phyloP scores from a whole-genome alignment of 2,797 vertebrate species.

The Carduelis carduelis region DNA sequence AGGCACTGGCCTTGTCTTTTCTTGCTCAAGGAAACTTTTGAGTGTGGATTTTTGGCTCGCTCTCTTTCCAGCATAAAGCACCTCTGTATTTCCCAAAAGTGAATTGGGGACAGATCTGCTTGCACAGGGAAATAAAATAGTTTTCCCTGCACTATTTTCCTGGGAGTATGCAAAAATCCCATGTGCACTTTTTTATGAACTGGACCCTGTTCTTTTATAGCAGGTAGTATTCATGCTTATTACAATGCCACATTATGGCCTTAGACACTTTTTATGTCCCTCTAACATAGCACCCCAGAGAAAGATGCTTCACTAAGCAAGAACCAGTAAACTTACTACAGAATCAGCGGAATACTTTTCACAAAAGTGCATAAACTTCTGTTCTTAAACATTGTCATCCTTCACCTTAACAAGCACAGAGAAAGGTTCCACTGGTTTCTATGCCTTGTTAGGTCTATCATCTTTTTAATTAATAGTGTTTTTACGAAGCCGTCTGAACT shows the following conservation, averaged over 20 bases:
- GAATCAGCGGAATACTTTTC: constrained; percentile 33
- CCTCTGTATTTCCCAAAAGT: constrained; percentile 33
- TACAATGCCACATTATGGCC: constrained; percentile 62
- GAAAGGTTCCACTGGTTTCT: constrained; percentile 82
- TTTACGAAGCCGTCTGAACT: constrained; percentile 98
- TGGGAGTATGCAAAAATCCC: constrained; percentile 60
- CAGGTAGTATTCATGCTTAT: constrained; percentile 56
- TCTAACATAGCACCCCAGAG: constrained; percentile 63
- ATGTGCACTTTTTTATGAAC: constrained; percentile 70
- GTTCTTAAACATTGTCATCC: constrained; percentile 70
- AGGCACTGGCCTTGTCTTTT: not conserved
- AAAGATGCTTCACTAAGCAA: constrained; percentile 60
- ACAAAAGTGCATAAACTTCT: constrained; percentile 64
- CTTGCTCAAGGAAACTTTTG: not conserved
- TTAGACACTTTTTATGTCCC: constrained; percentile 54
- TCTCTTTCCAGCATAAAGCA: constrained; percentile 7
- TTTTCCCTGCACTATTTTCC: constrained; percentile 26
- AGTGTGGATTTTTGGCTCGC: not conserved
- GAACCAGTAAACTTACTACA: constrained; percentile 55
- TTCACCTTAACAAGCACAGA: constrained; percentile 78
- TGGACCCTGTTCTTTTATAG: constrained; percentile 67
- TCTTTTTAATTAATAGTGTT: constrained; percentile 99
- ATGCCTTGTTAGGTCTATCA: constrained; percentile 98
- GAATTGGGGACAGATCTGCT: constrained; percentile 23
- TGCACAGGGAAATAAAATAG: constrained; percentile 55